These are phyloP conservation scores for Zonotrichia leucophrys DNA, from an alignment of 2,113 vertebrate genomes.

Conservation along the genomic window DNA sequence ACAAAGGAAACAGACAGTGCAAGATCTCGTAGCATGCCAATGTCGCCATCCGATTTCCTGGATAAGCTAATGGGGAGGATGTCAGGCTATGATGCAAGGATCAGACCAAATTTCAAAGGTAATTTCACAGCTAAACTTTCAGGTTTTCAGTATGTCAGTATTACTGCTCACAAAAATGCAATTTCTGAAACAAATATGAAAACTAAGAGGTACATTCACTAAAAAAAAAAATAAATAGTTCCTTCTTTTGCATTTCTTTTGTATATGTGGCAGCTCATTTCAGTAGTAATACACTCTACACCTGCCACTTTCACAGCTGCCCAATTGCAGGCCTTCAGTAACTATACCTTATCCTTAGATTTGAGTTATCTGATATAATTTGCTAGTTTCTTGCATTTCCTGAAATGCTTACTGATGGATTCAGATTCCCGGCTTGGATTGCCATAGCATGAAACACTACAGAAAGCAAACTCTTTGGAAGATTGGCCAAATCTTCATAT, in stretches of 20 bases:
- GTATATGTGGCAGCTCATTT: not conserved
- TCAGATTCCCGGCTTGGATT: not conserved
- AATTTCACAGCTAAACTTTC: constrained; percentile 26
- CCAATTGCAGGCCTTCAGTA: not conserved
- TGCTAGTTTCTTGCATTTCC: not conserved
- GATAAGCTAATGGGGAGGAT: constrained; percentile 98
- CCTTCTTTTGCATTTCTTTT: not conserved
- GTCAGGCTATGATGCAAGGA: constrained; percentile 96
- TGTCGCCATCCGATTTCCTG: constrained; percentile 97
- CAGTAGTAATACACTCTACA: not conserved
- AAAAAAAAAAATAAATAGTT: not conserved
- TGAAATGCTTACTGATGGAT: not conserved
- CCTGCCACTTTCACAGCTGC: not conserved
- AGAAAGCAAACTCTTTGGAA: not conserved
- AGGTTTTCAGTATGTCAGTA: not conserved
- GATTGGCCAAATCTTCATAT: not conserved
- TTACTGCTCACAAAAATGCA: not conserved
- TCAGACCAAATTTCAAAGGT: constrained; percentile 99
- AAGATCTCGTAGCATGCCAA: constrained; percentile 80
- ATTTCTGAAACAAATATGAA: not conserved
- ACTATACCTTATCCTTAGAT: not conserved
- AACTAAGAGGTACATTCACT: not conserved
- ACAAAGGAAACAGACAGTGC: constrained; percentile 89
- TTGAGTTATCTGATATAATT: not conserved
- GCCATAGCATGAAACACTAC: not conserved